A percentile compares a stretch with the other conserved stretches of the same genome.
Conservation (phyloP, 2,797 vertebrate species). For the Microcaecilia unicolor region DNA sequence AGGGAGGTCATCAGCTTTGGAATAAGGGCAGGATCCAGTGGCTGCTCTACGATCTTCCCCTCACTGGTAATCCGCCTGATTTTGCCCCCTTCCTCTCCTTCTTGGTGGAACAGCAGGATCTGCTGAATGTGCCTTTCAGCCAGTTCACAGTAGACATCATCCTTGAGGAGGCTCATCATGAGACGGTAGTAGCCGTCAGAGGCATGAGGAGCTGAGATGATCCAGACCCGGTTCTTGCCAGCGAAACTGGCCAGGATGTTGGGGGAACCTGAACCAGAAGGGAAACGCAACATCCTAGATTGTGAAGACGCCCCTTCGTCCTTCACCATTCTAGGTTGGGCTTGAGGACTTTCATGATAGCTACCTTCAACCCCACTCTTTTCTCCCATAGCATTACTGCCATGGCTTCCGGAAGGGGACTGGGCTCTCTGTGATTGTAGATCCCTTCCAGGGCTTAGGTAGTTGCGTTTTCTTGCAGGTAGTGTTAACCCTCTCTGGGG, state of each 20-base stretch:
- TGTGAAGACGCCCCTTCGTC: conserved; percentile 64
- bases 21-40: conserved; percentile 74
- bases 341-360: conserved; percentile 34
- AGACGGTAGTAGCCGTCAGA: conserved; percentile 92
- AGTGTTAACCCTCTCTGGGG: conserved; percentile 14
- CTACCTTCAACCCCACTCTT: conserved; percentile 4
- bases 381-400: conserved; percentile 20
- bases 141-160: conserved; percentile 89
- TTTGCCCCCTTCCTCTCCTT: conserved; percentile 81
- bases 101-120: conserved; percentile 85
- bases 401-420: conserved; percentile 23
- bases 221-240: conserved; percentile 84
- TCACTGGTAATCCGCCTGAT: conserved; percentile 81
- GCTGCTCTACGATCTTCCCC: conserved; percentile 85
- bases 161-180: conserved; percentile 92
- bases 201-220: conserved; percentile 87
- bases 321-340: conserved; percentile 48
- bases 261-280: conserved; percentile 70
- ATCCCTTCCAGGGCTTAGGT: conserved; percentile 31
- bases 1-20: conserved; percentile 88
- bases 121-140: conserved; percentile 91
- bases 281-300: conserved; percentile 61
- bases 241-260: conserved; percentile 87
- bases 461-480: conserved; percentile 11
- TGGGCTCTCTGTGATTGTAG: conserved; percentile 26